Base-by-base conservation (phyloP, 2,797 vertebrate genomes). In the Sebastes elongatus region DNA sequence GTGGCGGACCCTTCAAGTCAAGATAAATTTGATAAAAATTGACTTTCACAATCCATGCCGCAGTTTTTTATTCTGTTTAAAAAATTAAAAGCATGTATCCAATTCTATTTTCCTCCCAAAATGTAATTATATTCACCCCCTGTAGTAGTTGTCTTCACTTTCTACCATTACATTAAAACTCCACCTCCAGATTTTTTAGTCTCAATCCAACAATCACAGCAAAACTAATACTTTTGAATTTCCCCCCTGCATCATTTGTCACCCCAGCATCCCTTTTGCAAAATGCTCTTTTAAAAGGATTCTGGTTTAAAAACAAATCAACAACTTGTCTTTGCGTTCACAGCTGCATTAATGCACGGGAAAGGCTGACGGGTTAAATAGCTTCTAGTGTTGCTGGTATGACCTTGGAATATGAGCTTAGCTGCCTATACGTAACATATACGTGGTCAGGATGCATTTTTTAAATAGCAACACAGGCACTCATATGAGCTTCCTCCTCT, bases 401-500 rank as follows among this genome's bases (percentile, higher is more conserved):
- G 76, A 67, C 81, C 66, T 80, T 71, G 71, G 20, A 86, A 76
- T 6, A 65, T 59, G 62, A 87, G 52, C 63, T 38, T 2, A 49
- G 28, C 60, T 42, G 65, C 28, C 2, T 25, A 30, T 23, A 59
- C 20, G 10, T 42, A 55, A 70, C 38, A 1, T 14, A 22, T 20
- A 60, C 18, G 4, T 25, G 22, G 16, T 9, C 25, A 28, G 13
- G 70, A 56, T 59, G 25, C 16, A 57, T 78, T 68, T 83, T 84
- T 84, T 16, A 79, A 77, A 86, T 52, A 71, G 64, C 20, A 38
- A 5, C 64, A 22, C 38, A 14, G 30, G 13, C 25, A 3, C 63
- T 33, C 5, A 23, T 10, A 35, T 72, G 22, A 46, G 42, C 20
- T 61, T 66, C 38, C 33, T 62, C 23, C 42, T 3, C n/a, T 23